Conservation (phyloP, 2,797 vertebrate species). For the Apodemus agrarius region DNA sequence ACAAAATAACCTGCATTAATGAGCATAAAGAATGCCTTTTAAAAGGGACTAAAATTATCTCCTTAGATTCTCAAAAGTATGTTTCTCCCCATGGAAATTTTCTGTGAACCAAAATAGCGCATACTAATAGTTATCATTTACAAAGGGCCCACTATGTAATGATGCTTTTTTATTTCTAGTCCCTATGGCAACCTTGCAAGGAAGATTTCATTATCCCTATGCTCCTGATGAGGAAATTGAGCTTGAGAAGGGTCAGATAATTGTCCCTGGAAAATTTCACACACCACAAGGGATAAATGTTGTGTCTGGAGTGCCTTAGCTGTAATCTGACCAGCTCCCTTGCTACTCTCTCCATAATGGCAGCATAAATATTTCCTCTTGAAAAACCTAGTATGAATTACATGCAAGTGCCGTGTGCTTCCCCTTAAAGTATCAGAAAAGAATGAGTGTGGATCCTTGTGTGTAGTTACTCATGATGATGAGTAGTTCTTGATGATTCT, state of each 20-base stretch:
- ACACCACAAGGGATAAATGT: not conserved
- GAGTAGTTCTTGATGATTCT: not conserved
- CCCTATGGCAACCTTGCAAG: slow-evolving; percentile 62
- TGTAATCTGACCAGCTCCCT: not conserved
- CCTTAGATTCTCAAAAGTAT: slow-evolving; percentile 60
- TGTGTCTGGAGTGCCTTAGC: not conserved
- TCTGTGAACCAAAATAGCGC: slow-evolving; percentile 66
- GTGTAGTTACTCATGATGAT: not conserved
- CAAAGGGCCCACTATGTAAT: slow-evolving; percentile 55
- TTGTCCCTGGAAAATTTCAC: slow-evolving; percentile 36
- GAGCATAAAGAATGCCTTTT: slow-evolving; percentile 68
- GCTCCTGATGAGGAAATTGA: slow-evolving; percentile 71
- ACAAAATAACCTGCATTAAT: slow-evolving; percentile 64
- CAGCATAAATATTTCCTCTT: not conserved
- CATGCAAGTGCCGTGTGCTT: not conserved
- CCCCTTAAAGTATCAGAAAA: not conserved
- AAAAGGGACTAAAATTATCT: slow-evolving; percentile 68
- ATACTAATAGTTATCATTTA: slow-evolving; percentile 77
- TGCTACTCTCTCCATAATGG: not conserved
- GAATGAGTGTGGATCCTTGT: not conserved
- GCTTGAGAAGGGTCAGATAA: slow-evolving; percentile 64
- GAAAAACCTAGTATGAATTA: slow-evolving; percentile 5
- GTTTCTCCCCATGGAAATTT: slow-evolving; percentile 74
- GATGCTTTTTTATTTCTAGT: slow-evolving; percentile 77
- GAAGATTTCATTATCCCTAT: slow-evolving; percentile 69